Conservation (phyloP, 2,888 invertebrate species). For the Crocallis elinguaria region DNA sequence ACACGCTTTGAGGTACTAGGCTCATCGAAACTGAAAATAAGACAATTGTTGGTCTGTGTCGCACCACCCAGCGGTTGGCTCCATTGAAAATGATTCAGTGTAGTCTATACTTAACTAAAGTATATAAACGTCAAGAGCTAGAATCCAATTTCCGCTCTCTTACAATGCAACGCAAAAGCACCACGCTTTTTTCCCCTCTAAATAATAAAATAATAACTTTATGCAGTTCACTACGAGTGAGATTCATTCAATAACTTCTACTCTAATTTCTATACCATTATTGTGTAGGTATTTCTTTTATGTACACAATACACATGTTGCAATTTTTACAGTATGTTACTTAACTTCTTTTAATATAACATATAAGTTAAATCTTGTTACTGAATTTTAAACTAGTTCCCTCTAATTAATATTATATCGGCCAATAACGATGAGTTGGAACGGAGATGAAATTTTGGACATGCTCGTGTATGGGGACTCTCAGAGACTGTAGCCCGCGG, state of each 20-base stretch:
- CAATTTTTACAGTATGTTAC: no score
- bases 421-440: no score
- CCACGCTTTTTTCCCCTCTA: slow-evolving; percentile 42
- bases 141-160: slow-evolving; percentile 54
- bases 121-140: slow-evolving; percentile 33
- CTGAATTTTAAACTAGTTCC: no score
- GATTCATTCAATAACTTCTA: not conserved
- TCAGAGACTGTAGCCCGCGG: no score
- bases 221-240: slow-evolving; percentile 28
- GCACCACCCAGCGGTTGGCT: not conserved
- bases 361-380: no score
- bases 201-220: slow-evolving; percentile 39
- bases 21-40: slow-evolving; percentile 2
- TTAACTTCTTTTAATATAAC: no score
- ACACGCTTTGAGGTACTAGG: no score
- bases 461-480: no score
- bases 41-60: slow-evolving; percentile 5
- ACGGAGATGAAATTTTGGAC: no score
- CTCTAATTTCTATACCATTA: not conserved
- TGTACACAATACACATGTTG: no score
- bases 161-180: slow-evolving; percentile 44
- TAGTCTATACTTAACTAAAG: slow-evolving; percentile 19
- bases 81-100: slow-evolving; percentile 24
- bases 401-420: no score
- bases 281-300: not conserved